phyloP scores from a whole-genome alignment of 2,888 invertebrate species.

The Drosophila buzzatii region DNA sequence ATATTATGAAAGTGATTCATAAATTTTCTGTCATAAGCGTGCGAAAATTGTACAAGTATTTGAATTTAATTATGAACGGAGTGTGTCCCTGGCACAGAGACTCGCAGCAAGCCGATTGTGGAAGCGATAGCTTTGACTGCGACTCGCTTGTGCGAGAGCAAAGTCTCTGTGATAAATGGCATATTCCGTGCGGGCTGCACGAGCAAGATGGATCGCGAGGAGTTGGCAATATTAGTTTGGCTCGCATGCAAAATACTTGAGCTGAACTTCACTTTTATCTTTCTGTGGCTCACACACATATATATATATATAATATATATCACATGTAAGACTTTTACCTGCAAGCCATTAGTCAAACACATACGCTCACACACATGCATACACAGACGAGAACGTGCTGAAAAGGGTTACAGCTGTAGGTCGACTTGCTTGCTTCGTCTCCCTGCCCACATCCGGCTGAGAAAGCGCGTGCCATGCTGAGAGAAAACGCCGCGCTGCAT shows the following conservation, averaged over 20 bases:
- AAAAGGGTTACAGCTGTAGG: slow-evolving; percentile 42
- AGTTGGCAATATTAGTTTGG: slow-evolving; percentile 49
- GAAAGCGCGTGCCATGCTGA: slow-evolving; percentile 49
- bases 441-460: slow-evolving; percentile 18
- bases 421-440: not conserved
- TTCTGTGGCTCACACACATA: slow-evolving; percentile 8
- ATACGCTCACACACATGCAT: slow-evolving; percentile 9
- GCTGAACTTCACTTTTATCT: slow-evolving; percentile 68
- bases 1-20: slow-evolving; percentile 65
- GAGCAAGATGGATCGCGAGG: slow-evolving; percentile 9
- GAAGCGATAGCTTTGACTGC: slow-evolving; percentile 32
- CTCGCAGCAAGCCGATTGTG: slow-evolving; percentile 34
- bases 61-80: slow-evolving; percentile 79
- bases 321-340: slow-evolving; percentile 60
- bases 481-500: slow-evolving; percentile 69
- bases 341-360: slow-evolving; percentile 60
- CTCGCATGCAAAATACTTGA: slow-evolving; percentile 65
- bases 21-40: slow-evolving; percentile 76
- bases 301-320: slow-evolving; percentile 10
- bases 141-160: slow-evolving; percentile 46
- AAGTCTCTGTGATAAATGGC: slow-evolving; percentile 74
- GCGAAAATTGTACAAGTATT: slow-evolving; percentile 73
- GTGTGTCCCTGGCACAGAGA: slow-evolving; percentile 56
- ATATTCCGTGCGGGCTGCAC: slow-evolving; percentile 28
- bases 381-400: not conserved